Evolutionary conservation across 2,797 vertebrate species (phyloP).

Genomic region (Natrix natrix): DNA sequence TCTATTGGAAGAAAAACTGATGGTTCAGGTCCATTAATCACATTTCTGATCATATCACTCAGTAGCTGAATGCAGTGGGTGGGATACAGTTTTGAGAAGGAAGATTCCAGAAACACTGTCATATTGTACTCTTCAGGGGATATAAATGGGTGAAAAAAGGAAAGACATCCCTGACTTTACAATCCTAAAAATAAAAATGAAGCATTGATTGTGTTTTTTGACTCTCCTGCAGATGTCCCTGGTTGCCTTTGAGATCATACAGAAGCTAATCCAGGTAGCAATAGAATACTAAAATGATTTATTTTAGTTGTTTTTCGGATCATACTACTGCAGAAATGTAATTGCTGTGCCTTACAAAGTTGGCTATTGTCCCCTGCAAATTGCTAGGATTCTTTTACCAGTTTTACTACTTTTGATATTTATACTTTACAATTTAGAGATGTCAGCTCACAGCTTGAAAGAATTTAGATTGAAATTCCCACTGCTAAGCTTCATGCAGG

Average conservation of each 20-base stretch:
- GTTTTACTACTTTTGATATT: background rate
- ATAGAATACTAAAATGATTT: background rate
- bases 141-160: background rate
- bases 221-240: background rate
- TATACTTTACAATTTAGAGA: constrained; percentile 4
- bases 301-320: background rate
- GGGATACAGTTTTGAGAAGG: background rate
- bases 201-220: background rate
- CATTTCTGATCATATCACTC: background rate
- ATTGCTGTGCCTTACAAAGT: constrained; percentile 3
- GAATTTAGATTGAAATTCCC: background rate
- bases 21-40: background rate
- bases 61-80: background rate
- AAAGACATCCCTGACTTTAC: background rate
- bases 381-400: constrained; percentile 4
- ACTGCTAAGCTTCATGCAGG: background rate
- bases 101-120: background rate
- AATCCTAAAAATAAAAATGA: background rate
- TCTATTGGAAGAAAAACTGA: background rate
- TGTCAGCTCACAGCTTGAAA: background rate
- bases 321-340: background rate
- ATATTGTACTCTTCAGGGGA: background rate
- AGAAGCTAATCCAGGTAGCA: background rate
- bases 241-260: background rate
- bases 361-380: background rate